A percentile compares a stretch with the other conserved stretches of the same genome.
These are phyloP conservation scores for Actinia tenebrosa DNA, from an alignment of 64 coral and sea anemone species.

Conservation along the genomic window DNA sequence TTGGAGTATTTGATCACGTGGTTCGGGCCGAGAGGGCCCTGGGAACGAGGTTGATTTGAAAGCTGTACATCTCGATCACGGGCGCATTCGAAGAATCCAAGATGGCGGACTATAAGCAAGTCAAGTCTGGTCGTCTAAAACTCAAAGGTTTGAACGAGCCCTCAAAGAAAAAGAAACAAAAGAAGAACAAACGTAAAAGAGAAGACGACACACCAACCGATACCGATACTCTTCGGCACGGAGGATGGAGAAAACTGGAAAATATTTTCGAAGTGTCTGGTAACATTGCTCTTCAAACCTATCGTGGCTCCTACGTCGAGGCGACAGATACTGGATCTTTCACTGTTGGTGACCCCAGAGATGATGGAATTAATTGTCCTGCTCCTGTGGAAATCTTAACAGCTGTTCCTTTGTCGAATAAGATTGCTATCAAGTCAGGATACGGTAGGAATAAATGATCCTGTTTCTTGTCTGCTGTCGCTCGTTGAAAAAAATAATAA, in stretches of 20 bases:
- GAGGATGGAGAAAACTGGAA: slow-evolving; percentile 88
- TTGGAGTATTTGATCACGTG: too few species aligned
- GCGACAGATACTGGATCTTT: slow-evolving; percentile 76
- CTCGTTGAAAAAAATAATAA: too few species aligned
- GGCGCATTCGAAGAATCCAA: slow-evolving; percentile 1
- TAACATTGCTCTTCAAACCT: slow-evolving; percentile 81
- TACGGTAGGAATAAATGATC: slow-evolving; percentile 52
- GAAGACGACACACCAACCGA: slow-evolving; percentile 67
- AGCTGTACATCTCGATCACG: not conserved
- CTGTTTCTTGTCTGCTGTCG: not conserved
- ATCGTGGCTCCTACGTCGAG: slow-evolving; percentile 62
- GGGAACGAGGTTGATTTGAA: too few species aligned
- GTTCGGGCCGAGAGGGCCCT: too few species aligned
- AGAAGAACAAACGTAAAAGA: slow-evolving; percentile 81
- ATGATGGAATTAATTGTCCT: slow-evolving; percentile 89
- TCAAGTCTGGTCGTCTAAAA: slow-evolving; percentile 82
- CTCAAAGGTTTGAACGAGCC: slow-evolving; percentile 70
- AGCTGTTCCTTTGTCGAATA: slow-evolving; percentile 76
- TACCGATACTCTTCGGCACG: slow-evolving; percentile 72
- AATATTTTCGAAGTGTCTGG: slow-evolving; percentile 49
- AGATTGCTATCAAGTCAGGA: slow-evolving; percentile 88
- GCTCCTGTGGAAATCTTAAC: slow-evolving; percentile 92
- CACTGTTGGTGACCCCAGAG: slow-evolving; percentile 63
- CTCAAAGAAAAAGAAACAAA: slow-evolving; percentile 76
- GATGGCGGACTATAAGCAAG: slow-evolving; percentile 96